Evolutionary conservation across 2,888 invertebrate species (phyloP), one percentile per base, ranked within the genome.

Genomic region (Periphyllus acericola): DNA sequence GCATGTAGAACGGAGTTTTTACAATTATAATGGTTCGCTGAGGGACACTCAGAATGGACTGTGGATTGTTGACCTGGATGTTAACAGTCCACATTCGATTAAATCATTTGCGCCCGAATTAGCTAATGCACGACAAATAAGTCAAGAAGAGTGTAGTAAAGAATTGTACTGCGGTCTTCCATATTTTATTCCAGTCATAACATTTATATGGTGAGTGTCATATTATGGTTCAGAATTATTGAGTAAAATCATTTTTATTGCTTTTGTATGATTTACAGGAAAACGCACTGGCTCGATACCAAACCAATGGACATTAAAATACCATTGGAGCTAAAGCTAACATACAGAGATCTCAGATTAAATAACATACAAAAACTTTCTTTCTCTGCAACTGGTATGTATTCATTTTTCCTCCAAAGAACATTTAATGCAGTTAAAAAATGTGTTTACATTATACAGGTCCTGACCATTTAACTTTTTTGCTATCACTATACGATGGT

Each of bases 121-220:
- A 91, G 90, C 91, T 90, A 91, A 91, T 89, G 93, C 93, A 21
- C 90, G 92, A 90, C 90, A 92, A 86, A 92, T 93, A 46, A 91
- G 92, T 32, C 74, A 87, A 0, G 89, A 90, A 32, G 92, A 94
- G 90, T 96, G 96, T 91, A 91, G 92, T 82, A 92, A 92, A 88
- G 93, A 94, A 91, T 92, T 94, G 90, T 96, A 95, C 92, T 96
- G 96, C 92, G 96, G 96, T 89, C 92, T 95, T 92, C 96, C 96
- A 25, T 96, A 95, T 92, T 93, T 94, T 91, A 94, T 96, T 91
- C 96, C 96, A 68, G 95, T 95, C 90, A 92, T 94, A 89, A 92
- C 93, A 83, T 94, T 95, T 90, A 92, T 96, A 90, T 93, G 93
- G 93, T 93, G 92, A 90, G 89, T 90, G 80, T 89, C 78, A 17